phyloP scores from a whole-genome alignment of 2,113 vertebrate species.

The Seriola aureovittata region DNA sequence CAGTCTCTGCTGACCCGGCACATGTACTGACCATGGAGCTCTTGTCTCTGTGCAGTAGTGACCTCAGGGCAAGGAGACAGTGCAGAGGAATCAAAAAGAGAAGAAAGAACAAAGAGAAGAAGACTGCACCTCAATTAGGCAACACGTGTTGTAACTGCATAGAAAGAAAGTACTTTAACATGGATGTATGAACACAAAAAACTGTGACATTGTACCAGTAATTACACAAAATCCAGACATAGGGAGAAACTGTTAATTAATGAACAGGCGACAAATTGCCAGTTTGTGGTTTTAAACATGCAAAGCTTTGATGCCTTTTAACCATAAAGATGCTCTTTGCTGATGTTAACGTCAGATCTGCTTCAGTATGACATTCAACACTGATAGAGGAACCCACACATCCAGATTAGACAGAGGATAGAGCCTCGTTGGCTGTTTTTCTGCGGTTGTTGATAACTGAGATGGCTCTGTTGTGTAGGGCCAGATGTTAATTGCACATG shows the following conservation, averaged over 20 bases:
- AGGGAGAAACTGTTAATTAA: background rate
- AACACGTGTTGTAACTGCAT: background rate
- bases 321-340: background rate
- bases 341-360: conserved; percentile 1
- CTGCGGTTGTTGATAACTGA: conserved; percentile 9
- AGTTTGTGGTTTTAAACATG: background rate
- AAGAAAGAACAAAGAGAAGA: background rate
- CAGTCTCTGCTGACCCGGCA: background rate
- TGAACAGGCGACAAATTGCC: background rate
- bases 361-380: background rate
- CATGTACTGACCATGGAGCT: background rate
- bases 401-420: background rate
- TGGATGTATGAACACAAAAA: background rate
- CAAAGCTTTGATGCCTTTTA: background rate
- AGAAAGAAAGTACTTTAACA: no score
- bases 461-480: background rate
- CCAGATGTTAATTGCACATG: no score
- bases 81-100: background rate
- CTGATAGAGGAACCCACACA: background rate
- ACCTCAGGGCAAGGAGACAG: background rate
- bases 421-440: background rate
- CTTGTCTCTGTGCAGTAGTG: background rate
- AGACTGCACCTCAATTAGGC: background rate
- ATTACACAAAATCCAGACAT: background rate
- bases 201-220: background rate